A percentile compares a stretch with the other conserved stretches of the same genome.
Conservation (phyloP, 2,113 vertebrate species). For the Pomatostomus ruficeps region DNA sequence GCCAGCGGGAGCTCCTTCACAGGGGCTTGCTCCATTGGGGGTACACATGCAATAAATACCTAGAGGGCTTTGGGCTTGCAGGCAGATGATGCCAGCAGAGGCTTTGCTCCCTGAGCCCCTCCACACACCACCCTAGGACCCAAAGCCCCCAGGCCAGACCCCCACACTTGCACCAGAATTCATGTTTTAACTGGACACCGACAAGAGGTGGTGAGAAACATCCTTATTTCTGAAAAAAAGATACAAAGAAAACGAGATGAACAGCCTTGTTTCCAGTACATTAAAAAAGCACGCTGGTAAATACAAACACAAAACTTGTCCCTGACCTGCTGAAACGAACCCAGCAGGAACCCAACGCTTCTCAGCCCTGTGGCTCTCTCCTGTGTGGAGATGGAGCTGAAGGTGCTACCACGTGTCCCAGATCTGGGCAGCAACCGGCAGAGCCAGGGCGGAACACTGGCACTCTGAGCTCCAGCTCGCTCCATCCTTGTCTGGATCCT, state of each 20-base stretch:
- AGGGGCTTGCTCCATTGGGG: background rate
- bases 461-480: background rate
- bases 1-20: background rate
- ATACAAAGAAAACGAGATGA: accelerated
- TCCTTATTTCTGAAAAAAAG: background rate
- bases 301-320: background rate
- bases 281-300: background rate
- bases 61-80: background rate
- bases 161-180: accelerated
- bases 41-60: background rate
- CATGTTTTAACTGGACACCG: background rate
- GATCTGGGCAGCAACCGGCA: background rate
- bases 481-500: background rate
- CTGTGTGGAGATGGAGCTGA: background rate
- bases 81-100: background rate
- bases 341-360: background rate
- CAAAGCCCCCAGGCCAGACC: accelerated
- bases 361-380: background rate
- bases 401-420: background rate
- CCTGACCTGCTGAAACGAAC: background rate
- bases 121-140: accelerated
- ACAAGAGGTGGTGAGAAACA: background rate
- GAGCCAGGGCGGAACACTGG: background rate
- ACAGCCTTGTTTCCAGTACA: background rate
- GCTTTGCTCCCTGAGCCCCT: background rate